These are phyloP conservation scores for Alethe castanea DNA, from an alignment of 2,113 vertebrate species.

Conservation along the genomic window DNA sequence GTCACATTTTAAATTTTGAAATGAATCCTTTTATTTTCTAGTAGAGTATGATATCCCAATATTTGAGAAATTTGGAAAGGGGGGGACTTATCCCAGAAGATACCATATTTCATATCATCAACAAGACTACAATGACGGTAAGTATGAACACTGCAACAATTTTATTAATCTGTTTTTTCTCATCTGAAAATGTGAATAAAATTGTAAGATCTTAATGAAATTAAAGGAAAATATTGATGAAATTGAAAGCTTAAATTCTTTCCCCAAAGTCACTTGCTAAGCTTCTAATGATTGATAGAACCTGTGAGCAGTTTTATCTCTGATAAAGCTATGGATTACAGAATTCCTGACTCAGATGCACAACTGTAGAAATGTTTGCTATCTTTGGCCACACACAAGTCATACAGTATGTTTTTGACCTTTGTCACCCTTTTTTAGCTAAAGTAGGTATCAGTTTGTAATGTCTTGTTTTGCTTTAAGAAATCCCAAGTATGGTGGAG, in stretches of 20 bases:
- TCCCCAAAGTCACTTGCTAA: background rate
- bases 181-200: background rate
- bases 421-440: background rate
- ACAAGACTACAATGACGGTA: conserved; percentile 94
- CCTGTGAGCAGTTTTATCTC: background rate
- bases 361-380: background rate
- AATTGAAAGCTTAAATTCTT: background rate
- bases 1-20: background rate
- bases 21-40: background rate
- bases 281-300: background rate
- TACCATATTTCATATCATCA: conserved; percentile 91
- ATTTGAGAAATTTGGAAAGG: conserved; percentile 97
- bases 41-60: conserved; percentile 93
- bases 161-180: background rate
- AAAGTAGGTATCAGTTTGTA: background rate
- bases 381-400: background rate
- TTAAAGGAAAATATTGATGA: background rate
- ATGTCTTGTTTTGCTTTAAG: background rate
- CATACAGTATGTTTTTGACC: background rate
- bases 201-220: background rate
- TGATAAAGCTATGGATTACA: background rate
- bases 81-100: conserved; percentile 93
- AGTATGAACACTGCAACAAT: conserved; percentile 1
- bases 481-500: background rate
- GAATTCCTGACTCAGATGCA: background rate